Evolutionary conservation across 2,888 invertebrate genomes (phyloP).

Genomic region (Spisula subtruncata): DNA sequence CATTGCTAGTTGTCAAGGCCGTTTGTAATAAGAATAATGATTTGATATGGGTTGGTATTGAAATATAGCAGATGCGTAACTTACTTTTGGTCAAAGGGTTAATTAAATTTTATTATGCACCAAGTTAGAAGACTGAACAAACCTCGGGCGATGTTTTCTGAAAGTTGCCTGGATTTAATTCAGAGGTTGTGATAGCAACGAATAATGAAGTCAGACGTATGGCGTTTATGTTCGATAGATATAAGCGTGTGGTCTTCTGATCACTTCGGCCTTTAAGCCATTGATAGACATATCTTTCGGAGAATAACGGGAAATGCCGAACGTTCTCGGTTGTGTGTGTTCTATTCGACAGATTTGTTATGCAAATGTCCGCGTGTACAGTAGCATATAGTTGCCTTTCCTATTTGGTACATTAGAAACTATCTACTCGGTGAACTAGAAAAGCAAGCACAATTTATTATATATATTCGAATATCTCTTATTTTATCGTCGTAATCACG

Average conservation of each 20-base stretch:
- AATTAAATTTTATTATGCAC: neutral
- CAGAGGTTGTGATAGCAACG: neutral
- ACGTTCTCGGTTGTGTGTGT: neutral
- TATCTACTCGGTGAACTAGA: neutral
- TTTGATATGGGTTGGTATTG: too few species aligned
- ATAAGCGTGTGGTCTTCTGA: neutral
- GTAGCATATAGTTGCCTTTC: neutral
- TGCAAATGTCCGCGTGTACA: neutral
- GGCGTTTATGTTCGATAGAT: neutral
- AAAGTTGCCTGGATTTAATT: neutral
- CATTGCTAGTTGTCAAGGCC: too few species aligned
- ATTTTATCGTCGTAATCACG: neutral
- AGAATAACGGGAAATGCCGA: neutral
- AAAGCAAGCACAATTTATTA: neutral
- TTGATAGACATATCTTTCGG: too few species aligned
- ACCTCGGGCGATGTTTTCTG: neutral
- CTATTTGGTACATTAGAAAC: neutral
- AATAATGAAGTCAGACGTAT: neutral
- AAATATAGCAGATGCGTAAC: too few species aligned
- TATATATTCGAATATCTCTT: neutral
- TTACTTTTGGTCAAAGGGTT: too few species aligned
- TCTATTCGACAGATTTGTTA: neutral
- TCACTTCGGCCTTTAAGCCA: too few species aligned
- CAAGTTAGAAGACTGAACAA: neutral
- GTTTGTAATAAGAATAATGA: too few species aligned